These are phyloP conservation scores for Arizona elegans DNA, from an alignment of 2,113 vertebrate species.

Conservation along the genomic window DNA sequence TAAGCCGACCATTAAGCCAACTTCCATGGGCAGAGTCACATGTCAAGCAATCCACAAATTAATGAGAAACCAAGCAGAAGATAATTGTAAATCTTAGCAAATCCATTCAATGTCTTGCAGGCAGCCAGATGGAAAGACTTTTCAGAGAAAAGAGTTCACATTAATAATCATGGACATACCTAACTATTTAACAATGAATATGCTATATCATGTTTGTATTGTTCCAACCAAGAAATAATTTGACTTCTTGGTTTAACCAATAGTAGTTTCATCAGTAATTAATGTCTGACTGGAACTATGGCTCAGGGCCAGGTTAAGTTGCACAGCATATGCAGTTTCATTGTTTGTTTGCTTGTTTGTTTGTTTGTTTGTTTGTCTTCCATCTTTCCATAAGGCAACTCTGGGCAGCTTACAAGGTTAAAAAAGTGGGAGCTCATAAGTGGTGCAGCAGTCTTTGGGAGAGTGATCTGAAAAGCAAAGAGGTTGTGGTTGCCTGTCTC, in stretches of 20 bases:
- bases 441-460: background rate
- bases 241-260: background rate
- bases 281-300: background rate
- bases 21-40: slow-evolving; percentile 24
- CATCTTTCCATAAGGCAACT: no score
- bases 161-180: slow-evolving; percentile 34
- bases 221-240: background rate
- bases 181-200: slow-evolving; percentile 43
- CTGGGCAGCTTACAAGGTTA: background rate
- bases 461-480: background rate
- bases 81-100: slow-evolving; percentile 44
- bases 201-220: background rate
- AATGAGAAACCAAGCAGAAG: slow-evolving; percentile 46
- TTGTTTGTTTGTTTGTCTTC: no score
- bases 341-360: background rate
- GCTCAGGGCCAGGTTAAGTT: background rate
- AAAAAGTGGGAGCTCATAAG: background rate
- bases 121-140: slow-evolving; percentile 31
- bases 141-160: background rate
- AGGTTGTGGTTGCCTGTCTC: background rate
- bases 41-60: slow-evolving; percentile 43
- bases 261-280: background rate
- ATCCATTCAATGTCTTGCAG: slow-evolving; percentile 40
- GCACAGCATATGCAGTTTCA: background rate
- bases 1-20: slow-evolving; percentile 43